Evolutionary conservation across 35 echinoderm and acorn worm species (phyloP), one percentile per base, ranked within the genome.

Genomic region (Heliocidaris tuberculata): DNA sequence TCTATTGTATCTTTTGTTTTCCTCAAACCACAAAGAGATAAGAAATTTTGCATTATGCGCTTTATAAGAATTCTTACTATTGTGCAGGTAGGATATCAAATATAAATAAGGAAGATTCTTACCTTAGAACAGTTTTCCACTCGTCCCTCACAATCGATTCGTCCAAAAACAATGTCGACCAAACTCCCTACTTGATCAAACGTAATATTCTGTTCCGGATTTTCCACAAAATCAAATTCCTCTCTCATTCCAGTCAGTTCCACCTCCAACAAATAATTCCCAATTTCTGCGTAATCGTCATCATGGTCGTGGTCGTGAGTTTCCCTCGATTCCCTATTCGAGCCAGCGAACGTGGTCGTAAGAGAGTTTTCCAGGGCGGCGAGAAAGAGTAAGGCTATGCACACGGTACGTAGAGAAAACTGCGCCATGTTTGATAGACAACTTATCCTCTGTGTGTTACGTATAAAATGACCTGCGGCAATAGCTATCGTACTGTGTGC

Each of bases 201-300:
- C 12, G 87, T 47, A 19, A 89, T 32, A 47, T 89, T 89, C 87
- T 48, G 87, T 16, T 89, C 87, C 31, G 10, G 87, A 32, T 89
- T 89, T 16, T 15, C 9, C 19, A 17, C 21, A 89, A 89, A 89
- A 47, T 89, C 87, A 6, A 47, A 32, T 89, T 89, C 31, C 87
- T 89, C 87, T 42, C 87, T 89, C 87, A 16, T 15, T 4, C 5
- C 87, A 1, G 31, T 5, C 5, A 48, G 12, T 30, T 89, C 87
- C 3, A 17, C 87, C 15, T 89, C 87, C 87, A 89, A 48, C 17
- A 89, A 30, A 89, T 89, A 89, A 89, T 89, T 89, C 8, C 87
- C 87, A 48, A 89, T 89, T 48, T 89, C 87, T n/a, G 16, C 87
- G 52, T 56, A 56, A 15, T 56, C 52, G 52, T 56, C 52, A 56